phyloP scores from a whole-genome alignment of 2,797 vertebrate genomes.

The Lacerta viridis region DNA sequence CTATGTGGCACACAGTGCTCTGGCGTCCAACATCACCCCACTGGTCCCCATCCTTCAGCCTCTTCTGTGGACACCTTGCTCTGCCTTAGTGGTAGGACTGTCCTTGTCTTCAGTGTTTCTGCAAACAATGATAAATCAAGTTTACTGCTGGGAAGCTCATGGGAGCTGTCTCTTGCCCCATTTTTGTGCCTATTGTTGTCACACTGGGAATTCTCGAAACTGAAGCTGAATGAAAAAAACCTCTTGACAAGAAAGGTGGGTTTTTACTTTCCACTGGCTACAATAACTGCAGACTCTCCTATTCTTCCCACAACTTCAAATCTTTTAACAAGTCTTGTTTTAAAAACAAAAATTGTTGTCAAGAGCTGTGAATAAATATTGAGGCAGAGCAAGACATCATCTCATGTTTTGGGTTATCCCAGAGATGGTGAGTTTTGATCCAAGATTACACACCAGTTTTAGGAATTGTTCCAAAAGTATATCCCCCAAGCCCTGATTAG shows the following conservation, averaged over 20 bases:
- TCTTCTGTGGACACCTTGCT: too few species aligned
- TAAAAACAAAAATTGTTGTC: slow-evolving; percentile 56
- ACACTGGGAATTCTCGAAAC: too few species aligned
- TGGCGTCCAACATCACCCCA: too few species aligned
- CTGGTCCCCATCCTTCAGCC: too few species aligned
- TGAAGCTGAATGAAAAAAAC: background rate
- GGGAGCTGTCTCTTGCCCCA: background rate
- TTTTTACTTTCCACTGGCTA: background rate
- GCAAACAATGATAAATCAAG: too few species aligned
- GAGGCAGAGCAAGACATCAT: slow-evolving; percentile 41
- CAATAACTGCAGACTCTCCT: slow-evolving; percentile 25
- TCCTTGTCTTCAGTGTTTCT: too few species aligned
- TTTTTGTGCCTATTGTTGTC: too few species aligned
- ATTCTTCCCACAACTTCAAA: slow-evolving; percentile 59
- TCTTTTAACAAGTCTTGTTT: slow-evolving; percentile 41
- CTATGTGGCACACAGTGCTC: too few species aligned
- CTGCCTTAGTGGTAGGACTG: too few species aligned
- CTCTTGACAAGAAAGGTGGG: background rate
- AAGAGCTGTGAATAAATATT: slow-evolving; percentile 47
- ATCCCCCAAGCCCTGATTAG: slow-evolving; percentile 74
- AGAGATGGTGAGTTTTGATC: slow-evolving; percentile 54
- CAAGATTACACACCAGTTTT: slow-evolving; percentile 63
- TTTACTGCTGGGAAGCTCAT: background rate
- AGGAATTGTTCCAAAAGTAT: slow-evolving; percentile 69
- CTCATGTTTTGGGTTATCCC: slow-evolving; percentile 29